Percentiles rank a stretch among this genome's conserved stretches.
Evolutionary conservation across 2,888 invertebrate species (phyloP).

Genomic region (Agonopterix heracliana): DNA sequence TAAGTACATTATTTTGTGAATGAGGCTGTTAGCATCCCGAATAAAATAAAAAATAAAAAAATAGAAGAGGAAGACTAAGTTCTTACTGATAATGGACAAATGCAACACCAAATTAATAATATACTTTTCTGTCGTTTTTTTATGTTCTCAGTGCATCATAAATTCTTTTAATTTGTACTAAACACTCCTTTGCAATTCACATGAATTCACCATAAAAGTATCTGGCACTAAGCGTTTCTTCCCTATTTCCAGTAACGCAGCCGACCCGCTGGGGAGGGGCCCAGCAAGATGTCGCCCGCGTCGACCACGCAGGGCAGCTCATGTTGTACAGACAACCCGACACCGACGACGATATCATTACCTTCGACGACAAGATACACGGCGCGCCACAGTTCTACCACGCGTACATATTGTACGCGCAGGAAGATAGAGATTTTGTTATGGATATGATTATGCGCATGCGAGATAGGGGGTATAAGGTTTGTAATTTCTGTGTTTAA

Average conservation of each 20-base stretch:
- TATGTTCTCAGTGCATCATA: too few species aligned
- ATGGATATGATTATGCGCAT: slow-evolving; percentile 78
- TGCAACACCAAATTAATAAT: too few species aligned
- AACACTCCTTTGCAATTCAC: too few species aligned
- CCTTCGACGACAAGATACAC: slow-evolving; percentile 73
- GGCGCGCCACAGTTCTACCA: slow-evolving; percentile 80
- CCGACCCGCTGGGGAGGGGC: not conserved
- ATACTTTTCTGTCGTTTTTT: too few species aligned
- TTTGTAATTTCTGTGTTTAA: slow-evolving; percentile 28
- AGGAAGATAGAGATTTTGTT: slow-evolving; percentile 83
- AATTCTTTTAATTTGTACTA: too few species aligned
- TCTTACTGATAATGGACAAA: too few species aligned
- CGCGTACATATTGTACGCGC: slow-evolving; percentile 86
- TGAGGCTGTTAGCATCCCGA: too few species aligned
- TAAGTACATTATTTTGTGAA: too few species aligned
- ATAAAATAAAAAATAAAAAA: too few species aligned
- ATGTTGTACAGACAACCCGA: not conserved
- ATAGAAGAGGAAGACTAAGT: too few species aligned
- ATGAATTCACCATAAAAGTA: too few species aligned
- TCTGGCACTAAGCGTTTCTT: too few species aligned
- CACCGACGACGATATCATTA: slow-evolving; percentile 31
- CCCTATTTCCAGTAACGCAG: not conserved
- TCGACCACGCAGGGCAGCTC: not conserved
- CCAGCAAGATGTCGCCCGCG: not conserved
- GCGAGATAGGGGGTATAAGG: slow-evolving; percentile 80